These are phyloP conservation scores for Sitophilus oryzae DNA, from an alignment of 1,140 invertebrate species.

Conservation along the genomic window DNA sequence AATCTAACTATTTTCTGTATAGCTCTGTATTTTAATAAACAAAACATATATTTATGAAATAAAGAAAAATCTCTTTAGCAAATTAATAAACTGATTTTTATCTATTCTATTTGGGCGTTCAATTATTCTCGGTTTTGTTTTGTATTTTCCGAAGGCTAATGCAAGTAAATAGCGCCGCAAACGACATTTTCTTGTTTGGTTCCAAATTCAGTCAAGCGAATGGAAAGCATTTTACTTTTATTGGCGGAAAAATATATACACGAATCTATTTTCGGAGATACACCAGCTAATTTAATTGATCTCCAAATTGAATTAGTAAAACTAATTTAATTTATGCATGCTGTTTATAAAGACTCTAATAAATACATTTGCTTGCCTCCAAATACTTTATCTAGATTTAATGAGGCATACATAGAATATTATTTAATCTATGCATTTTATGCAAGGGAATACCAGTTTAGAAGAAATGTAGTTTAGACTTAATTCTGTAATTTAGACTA, in stretches of 20 bases:
- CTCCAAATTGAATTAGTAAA: not conserved
- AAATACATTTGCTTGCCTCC: too few relatives aligned
- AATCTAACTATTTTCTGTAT: too few relatives aligned
- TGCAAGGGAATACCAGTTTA: too few relatives aligned
- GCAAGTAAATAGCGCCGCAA: not conserved
- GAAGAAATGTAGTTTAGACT: too few relatives aligned
- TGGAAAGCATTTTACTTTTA: not conserved
- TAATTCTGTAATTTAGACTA: too few relatives aligned
- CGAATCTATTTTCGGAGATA: not conserved
- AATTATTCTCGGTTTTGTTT: not conserved
- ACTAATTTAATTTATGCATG: not conserved
- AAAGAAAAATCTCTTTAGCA: too few relatives aligned
- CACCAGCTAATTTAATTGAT: not conserved
- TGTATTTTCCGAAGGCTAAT: not conserved
- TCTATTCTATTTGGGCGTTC: not conserved
- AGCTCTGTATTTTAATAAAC: too few relatives aligned
- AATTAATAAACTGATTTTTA: not conserved
- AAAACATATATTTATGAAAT: too few relatives aligned
- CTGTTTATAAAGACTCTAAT: too few relatives aligned
- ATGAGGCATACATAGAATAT: too few relatives aligned
- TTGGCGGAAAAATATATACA: not conserved
- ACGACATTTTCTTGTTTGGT: not conserved
- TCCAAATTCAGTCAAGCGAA: not conserved
- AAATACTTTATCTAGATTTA: too few relatives aligned
- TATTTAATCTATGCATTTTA: too few relatives aligned